Base-by-base conservation (phyloP, 2,113 vertebrate species). In the Hiodon alosoides region DNA sequence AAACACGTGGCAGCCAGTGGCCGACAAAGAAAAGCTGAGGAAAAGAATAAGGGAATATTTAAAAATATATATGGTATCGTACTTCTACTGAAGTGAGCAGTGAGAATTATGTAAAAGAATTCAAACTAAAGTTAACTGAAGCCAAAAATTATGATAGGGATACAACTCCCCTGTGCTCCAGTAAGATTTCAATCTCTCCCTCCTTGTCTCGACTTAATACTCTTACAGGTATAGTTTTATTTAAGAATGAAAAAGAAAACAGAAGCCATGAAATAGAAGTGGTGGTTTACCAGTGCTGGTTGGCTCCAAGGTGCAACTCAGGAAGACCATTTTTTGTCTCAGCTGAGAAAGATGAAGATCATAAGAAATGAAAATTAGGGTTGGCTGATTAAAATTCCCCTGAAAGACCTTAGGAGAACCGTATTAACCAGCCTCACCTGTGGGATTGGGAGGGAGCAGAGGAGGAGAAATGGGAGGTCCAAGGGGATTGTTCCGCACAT, bases 1-100 rank as follows among this genome's bases (percentile, higher is more conserved):
- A 76, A 89, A 91, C 74, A 91, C 89, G 55, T 90, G 88, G 80
- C 89, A 88, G 7, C 92, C 92, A 77, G 84, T 85, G 78, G 88
- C 76, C 53, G 87, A 85, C 71, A 93, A 84, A 62, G 68, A 81
- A 83, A 93, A 92, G 61, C 91, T 93, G 74, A 78, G 62, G 67
- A 51, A 57, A 7, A 69, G 74, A 79, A 68, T 69, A 80, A 79
- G 81, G 74, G 50, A 54, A 47, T 59, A 14, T 11, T 59, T 3
- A 59, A 59, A 3, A 3, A 59, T 11, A 11, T 14, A 59, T 59
- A 59, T 3, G 14, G 9, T 59, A 59, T 3, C 9, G 58, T 14
- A 59, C 7, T 4, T 59, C 14, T 3, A 13, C 8, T 57, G 58
- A 59, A 59, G 14, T 9, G 7, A 59, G 9, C 14, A 11, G 58